phyloP scores from a whole-genome alignment of 2,797 vertebrate genomes.

The Setipinna tenuifilis region DNA sequence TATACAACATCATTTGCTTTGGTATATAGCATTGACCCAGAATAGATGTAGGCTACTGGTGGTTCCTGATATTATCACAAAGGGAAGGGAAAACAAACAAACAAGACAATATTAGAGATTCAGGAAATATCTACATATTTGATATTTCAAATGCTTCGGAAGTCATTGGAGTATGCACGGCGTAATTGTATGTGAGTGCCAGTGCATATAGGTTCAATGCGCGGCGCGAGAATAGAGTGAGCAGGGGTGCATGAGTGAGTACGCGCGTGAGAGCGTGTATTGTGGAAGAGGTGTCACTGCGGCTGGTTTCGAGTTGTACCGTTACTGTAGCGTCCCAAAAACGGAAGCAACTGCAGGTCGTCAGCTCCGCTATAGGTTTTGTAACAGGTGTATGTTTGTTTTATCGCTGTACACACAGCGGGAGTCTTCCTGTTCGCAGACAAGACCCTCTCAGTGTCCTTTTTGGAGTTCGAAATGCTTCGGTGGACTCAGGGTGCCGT shows the following conservation, averaged over 20 bases:
- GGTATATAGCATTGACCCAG: background rate
- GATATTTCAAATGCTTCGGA: background rate
- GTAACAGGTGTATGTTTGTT: background rate
- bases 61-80: background rate
- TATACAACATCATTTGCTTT: background rate
- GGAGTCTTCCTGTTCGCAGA: background rate
- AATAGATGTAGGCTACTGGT: background rate
- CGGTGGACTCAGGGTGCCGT: conserved; percentile 45
- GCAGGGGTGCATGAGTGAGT: background rate
- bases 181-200: background rate
- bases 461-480: conserved; percentile 54
- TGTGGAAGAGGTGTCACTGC: conserved; percentile 32
- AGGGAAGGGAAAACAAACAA: background rate
- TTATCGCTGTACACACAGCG: background rate
- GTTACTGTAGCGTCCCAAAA: background rate
- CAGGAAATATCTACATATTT: background rate
- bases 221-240: background rate
- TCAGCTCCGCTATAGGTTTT: background rate
- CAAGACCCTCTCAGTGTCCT: background rate
- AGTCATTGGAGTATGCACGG: background rate
- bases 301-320: background rate
- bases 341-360: background rate
- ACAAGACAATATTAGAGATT: background rate
- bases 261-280: background rate
- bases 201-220: background rate